Evolutionary conservation across 2,113 vertebrate genomes (phyloP).

Genomic region (Anguilla rostrata): DNA sequence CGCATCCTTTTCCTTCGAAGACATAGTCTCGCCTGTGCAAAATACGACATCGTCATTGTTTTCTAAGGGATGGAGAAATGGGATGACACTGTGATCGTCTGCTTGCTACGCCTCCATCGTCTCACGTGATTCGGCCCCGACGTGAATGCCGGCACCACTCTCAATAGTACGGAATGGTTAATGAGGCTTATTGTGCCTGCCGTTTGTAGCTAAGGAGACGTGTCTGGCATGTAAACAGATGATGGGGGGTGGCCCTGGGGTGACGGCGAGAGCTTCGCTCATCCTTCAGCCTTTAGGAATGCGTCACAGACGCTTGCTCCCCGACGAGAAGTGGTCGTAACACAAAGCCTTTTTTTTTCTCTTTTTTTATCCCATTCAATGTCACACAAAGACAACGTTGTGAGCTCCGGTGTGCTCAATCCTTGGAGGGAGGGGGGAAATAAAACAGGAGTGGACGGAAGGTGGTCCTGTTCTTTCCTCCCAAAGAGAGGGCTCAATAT

Average conservation of each 20-base stretch:
- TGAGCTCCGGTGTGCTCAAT: background rate
- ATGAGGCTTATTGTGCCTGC: slow-evolving; percentile 46
- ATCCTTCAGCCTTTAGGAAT: slow-evolving; percentile 55
- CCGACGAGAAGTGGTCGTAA: slow-evolving; percentile 16
- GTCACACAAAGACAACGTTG: slow-evolving; percentile 29
- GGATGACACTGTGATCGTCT: background rate
- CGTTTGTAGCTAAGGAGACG: slow-evolving; percentile 49
- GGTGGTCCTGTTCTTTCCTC: background rate
- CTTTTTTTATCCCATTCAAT: slow-evolving; percentile 9
- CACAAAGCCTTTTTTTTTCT: background rate
- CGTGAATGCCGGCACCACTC: background rate
- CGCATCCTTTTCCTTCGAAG: background rate
- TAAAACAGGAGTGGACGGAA: background rate
- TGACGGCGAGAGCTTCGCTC: slow-evolving; percentile 51
- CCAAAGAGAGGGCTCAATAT: background rate
- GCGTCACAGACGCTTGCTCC: slow-evolving; percentile 32
- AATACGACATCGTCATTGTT: background rate
- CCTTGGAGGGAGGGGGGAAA: background rate
- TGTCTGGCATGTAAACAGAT: slow-evolving; percentile 61
- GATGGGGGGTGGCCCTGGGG: slow-evolving; percentile 38
- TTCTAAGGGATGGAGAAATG: background rate
- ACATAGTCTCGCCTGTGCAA: background rate
- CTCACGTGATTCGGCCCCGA: background rate
- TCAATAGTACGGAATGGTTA: background rate
- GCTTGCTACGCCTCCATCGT: background rate